Base-by-base conservation (phyloP, 2,888 invertebrate species). In the Hyposoter dolosus region DNA sequence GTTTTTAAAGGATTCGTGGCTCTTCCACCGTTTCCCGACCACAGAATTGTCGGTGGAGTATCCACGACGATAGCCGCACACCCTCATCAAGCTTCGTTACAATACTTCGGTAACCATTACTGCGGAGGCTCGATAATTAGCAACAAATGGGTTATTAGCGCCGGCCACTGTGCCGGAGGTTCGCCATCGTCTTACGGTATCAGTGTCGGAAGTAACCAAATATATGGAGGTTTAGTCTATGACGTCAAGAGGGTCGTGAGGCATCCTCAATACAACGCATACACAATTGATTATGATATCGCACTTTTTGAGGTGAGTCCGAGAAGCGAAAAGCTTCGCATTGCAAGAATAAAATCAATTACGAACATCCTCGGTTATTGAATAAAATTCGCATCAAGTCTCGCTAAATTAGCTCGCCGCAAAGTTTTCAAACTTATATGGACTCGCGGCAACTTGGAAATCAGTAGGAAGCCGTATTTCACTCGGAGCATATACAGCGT, bases 201-300 rank as follows among this genome's bases (percentile, higher is more conserved):
- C 66, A 89, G 91, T 2, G 83, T 91, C n/a, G 92, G 90, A 50
- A 92, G 92, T 68, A 84, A 82, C n/a, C 87, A 88, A 23, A 79
- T 81, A 19, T 68, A 78, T 6, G 87, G 89, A 1, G 92, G 88
- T 40, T 82, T 87, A n/a, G 23, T 0, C 7, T 81, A 86, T 40
- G 0, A 9, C 35, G 65, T 84, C 63, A 84, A 65, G 15, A 60
- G 71, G 2, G 89, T 94, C 23, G 90, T 94, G n/a, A 87, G 89
- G 40, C 95, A 94, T 63, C 91, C 93, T 9, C 19, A 69, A 0
- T 95, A 93, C 88, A 86, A 89, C 81, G 28, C 87, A 0, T n/a
- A 17, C 0, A 94, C 92, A 0, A 91, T 91, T 12, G 95, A 95
- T 88, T 95, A 94, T 81, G 95, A 95, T 53, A 93, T 95, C 19